These are phyloP conservation scores for Plebejus argus DNA, from an alignment of 2,888 invertebrate species.

Conservation along the genomic window DNA sequence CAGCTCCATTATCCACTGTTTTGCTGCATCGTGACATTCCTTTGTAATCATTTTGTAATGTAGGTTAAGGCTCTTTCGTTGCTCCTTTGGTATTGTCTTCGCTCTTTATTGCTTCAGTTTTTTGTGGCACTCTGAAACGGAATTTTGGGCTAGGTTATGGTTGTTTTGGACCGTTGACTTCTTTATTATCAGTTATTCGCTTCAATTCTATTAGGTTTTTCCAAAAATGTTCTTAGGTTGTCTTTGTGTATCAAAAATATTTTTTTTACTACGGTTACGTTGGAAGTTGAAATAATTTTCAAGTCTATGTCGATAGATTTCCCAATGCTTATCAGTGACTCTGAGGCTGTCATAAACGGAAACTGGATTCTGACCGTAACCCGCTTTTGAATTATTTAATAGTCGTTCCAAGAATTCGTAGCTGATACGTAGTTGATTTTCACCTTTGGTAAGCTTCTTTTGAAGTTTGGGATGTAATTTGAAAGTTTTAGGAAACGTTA, in stretches of 20 bases:
- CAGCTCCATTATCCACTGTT: slow-evolving; percentile 73
- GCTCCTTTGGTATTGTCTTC: slow-evolving; percentile 49
- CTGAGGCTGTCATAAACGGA: slow-evolving; percentile 9
- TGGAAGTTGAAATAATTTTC: neutral
- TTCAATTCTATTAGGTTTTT: neutral
- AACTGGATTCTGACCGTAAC: slow-evolving; percentile 27
- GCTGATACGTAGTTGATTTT: neutral
- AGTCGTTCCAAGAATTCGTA: neutral
- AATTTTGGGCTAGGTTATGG: neutral
- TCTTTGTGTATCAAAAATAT: neutral
- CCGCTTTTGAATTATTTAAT: slow-evolving; percentile 26
- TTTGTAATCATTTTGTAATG: slow-evolving; percentile 71
- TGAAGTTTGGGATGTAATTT: neutral
- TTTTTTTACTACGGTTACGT: neutral
- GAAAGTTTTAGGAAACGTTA: neutral
- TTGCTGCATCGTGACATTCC: slow-evolving; percentile 77
- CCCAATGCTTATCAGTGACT: slow-evolving; percentile 21
- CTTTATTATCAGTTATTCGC: neutral
- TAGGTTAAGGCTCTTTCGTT: slow-evolving; percentile 74
- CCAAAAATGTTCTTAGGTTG: neutral
- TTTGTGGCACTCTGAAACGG: neutral
- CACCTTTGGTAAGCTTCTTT: slow-evolving; percentile 12
- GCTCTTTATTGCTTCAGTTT: slow-evolving; percentile 39
- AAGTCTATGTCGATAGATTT: slow-evolving; percentile 27
- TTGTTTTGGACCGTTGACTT: neutral